Evolutionary conservation across 2,113 vertebrate species (phyloP), one percentile per base, ranked within the genome.

Genomic region (Lophochroa leadbeateri): DNA sequence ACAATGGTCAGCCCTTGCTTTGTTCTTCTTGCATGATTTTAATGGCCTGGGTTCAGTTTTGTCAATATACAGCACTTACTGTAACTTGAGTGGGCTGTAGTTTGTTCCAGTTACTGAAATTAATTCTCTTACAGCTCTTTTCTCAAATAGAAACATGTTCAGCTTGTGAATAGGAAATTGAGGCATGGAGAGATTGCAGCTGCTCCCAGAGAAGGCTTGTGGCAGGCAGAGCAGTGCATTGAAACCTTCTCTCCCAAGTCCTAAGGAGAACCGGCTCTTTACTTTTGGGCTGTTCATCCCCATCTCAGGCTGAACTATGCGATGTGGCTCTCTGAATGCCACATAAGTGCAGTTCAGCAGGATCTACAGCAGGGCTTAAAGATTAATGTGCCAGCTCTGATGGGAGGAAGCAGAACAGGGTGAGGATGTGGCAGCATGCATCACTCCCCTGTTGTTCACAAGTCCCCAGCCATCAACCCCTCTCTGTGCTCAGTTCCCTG

Each of bases 331-430:
- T 79, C 17, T 67, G 58, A 84, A 41, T 27, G 37, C 28, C 33
- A 7, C 2, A 0, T 33, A 35, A 37, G 37, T 29, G 39, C 1
- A 2, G n/a, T 63, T 64, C 61, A 44, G 57, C 46, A 71, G 46
- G 81, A 61, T 12, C 49, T 47, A 25, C 65, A 28, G 50, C 58
- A 31, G 61, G 46, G 25, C n/a, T 83, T 2, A 7, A 58, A 67
- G 41, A 44, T 79, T 41, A 71, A 9, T 0, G 0, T 46, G n/a
- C 52, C 0, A 0, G 57, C 7, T 55, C 21, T 1, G 1, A 31
- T 17, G 64, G 77, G 55, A 79, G 72, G 70, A 74, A 43, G 70
- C 53, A n/a, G 70, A 88, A 52, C 2, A 6, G 53, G 52, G 37
- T 0, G 1, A 84, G 61, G 24, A 29, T 0, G 1, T 72, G 61